A percentile compares a stretch with the other conserved stretches of the same genome.
phyloP scores from a whole-genome alignment of 2,888 invertebrate species.

The Cantharis rufa region DNA sequence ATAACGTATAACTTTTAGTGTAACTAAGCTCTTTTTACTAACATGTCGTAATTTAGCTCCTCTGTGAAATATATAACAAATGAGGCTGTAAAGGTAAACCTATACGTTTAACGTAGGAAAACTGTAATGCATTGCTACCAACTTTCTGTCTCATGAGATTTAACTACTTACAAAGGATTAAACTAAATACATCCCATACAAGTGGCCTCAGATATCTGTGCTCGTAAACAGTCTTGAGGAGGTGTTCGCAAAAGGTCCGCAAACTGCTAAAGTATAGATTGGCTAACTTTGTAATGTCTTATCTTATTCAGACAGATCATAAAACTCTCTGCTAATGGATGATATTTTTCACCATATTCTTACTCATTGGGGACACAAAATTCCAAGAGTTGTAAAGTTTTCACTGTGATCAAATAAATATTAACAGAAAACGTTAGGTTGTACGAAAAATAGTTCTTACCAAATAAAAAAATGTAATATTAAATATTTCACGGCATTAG shows the following conservation, averaged over 20 bases:
- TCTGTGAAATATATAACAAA: constrained; percentile 1
- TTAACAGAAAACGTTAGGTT: constrained; percentile 3
- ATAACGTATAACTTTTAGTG: neutral
- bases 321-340: constrained; percentile 53
- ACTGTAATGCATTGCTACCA: constrained; percentile 3
- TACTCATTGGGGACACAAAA: constrained; percentile 38
- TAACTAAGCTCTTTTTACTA: neutral
- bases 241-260: constrained; percentile 36
- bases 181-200: constrained; percentile 36
- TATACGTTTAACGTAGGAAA: neutral
- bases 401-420: constrained; percentile 23
- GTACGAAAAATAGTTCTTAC: neutral
- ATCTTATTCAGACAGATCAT: constrained; percentile 51
- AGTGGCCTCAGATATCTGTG: constrained; percentile 35
- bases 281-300: constrained; percentile 55
- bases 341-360: constrained; percentile 45
- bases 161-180: constrained; percentile 44
- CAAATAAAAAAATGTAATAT: neutral
- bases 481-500: constrained; percentile 12
- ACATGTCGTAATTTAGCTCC: constrained; percentile 3
- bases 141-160: constrained; percentile 25
- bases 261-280: constrained; percentile 53
- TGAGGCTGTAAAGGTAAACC: neutral
- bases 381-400: constrained; percentile 26
- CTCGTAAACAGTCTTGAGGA: constrained; percentile 43